Percentiles rank a stretch among this genome's conserved stretches.
Evolutionary conservation across 1,140 invertebrate species (phyloP).

Genomic region (Cydia pomonella): DNA sequence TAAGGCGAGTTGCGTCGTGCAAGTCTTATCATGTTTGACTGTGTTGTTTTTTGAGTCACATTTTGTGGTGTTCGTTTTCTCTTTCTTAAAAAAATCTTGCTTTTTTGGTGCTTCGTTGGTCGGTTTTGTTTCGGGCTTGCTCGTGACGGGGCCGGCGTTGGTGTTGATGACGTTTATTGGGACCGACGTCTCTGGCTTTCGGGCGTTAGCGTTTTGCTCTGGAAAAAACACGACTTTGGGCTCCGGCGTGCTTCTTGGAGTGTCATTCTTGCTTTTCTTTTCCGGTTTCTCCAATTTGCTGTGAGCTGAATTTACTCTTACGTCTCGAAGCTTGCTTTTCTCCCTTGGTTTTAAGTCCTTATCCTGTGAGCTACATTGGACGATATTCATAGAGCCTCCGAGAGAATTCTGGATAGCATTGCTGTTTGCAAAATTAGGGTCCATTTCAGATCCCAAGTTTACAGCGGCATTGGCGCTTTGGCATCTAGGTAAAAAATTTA

Average conservation of each 20-base stretch:
- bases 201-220: slow-evolving; percentile 66
- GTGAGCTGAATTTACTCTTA: slow-evolving; percentile 77
- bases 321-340: slow-evolving; percentile 76
- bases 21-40: slow-evolving; percentile 75
- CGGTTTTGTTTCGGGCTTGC: slow-evolving; percentile 69
- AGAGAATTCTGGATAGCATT: slow-evolving; percentile 62
- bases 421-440: slow-evolving; percentile 53
- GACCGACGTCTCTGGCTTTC: slow-evolving; percentile 72
- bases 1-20: slow-evolving; percentile 57
- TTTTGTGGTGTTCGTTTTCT: slow-evolving; percentile 69
- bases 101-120: slow-evolving; percentile 73
- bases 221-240: slow-evolving; percentile 78
- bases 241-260: slow-evolving; percentile 66
- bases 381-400: slow-evolving; percentile 60
- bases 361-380: slow-evolving; percentile 60
- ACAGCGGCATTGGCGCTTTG: slow-evolving; percentile 73
- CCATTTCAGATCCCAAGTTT: slow-evolving; percentile 65
- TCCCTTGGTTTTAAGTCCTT: slow-evolving; percentile 74
- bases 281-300: slow-evolving; percentile 77
- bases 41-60: slow-evolving; percentile 69
- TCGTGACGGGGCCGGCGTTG: slow-evolving; percentile 56
- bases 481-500: slow-evolving; percentile 74
- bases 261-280: slow-evolving; percentile 74
- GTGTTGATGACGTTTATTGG: slow-evolving; percentile 77
- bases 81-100: slow-evolving; percentile 80